These are phyloP conservation scores for Agrotis ipsilon DNA, from an alignment of 2,888 invertebrate species.

Conservation along the genomic window DNA sequence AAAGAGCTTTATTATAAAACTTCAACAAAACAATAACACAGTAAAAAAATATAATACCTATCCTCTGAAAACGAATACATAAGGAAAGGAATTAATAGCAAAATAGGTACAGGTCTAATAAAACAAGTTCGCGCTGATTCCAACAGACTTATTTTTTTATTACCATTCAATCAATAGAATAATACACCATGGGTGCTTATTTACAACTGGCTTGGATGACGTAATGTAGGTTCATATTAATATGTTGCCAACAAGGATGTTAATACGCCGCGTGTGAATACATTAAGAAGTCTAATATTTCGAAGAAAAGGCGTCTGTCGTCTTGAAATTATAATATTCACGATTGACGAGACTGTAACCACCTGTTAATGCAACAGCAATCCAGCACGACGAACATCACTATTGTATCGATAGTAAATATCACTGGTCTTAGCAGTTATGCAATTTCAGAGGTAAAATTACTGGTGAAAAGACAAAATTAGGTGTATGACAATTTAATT, in stretches of 20 bases:
- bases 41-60: conserved; percentile 59
- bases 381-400: background rate
- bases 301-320: conserved; percentile 70
- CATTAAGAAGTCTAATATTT: conserved; percentile 74
- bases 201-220: conserved; percentile 79
- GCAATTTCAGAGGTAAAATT: conserved; percentile 1
- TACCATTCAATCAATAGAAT: conserved; percentile 86
- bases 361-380: conserved; percentile 1
- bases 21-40: conserved; percentile 65
- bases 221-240: conserved; percentile 69
- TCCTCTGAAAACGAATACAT: background rate
- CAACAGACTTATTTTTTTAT: conserved; percentile 89
- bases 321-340: conserved; percentile 57
- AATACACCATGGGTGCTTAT: conserved; percentile 88
- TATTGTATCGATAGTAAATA: background rate
- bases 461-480: conserved; percentile 11
- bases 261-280: conserved; percentile 77
- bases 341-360: conserved; percentile 50
- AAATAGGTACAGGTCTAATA: conserved; percentile 69
- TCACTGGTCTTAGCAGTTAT: background rate
- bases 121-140: conserved; percentile 83
- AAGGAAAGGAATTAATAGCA: conserved; percentile 40
- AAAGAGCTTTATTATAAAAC: conserved; percentile 69
- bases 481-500: conserved; percentile 70
- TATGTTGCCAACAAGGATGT: conserved; percentile 72